Conservation (phyloP, 2,888 invertebrate genomes). For the Cheilosia soror region DNA sequence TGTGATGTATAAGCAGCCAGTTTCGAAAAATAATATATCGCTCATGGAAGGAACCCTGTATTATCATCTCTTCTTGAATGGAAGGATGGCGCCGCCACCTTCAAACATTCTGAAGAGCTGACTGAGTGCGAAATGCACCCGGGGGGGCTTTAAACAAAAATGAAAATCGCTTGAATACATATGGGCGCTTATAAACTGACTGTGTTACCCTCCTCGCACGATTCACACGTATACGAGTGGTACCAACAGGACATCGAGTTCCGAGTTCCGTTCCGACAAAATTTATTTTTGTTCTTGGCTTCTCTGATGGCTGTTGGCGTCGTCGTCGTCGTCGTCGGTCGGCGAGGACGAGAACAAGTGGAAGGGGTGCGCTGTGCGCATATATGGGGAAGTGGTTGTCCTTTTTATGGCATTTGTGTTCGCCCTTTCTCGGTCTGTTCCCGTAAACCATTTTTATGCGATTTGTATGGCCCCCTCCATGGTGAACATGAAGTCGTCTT, state of each 20-base stretch:
- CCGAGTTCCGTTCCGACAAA: constrained; percentile 55
- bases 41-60: constrained; percentile 69
- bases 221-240: constrained; percentile 62
- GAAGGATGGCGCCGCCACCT: constrained; percentile 65
- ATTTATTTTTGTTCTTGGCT: constrained; percentile 69
- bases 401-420: constrained; percentile 75
- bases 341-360: not conserved
- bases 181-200: constrained; percentile 82
- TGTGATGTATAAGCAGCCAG: constrained; percentile 68
- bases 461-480: constrained; percentile 63
- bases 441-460: constrained; percentile 75
- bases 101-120: constrained; percentile 77
- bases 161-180: constrained; percentile 84
- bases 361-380: constrained; percentile 17
- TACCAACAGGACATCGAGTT: constrained; percentile 60
- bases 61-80: constrained; percentile 67
- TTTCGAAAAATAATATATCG: constrained; percentile 76
- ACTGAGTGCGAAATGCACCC: constrained; percentile 84
- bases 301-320: not conserved
- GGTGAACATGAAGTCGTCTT: constrained; percentile 39
- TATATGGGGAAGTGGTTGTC: constrained; percentile 64
- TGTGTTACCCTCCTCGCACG: constrained; percentile 66
- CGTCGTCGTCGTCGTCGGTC: not conserved
- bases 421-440: constrained; percentile 56
- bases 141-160: constrained; percentile 84